Base-by-base conservation (phyloP, 2,888 invertebrate species). In the Oligia fasciuncula region DNA sequence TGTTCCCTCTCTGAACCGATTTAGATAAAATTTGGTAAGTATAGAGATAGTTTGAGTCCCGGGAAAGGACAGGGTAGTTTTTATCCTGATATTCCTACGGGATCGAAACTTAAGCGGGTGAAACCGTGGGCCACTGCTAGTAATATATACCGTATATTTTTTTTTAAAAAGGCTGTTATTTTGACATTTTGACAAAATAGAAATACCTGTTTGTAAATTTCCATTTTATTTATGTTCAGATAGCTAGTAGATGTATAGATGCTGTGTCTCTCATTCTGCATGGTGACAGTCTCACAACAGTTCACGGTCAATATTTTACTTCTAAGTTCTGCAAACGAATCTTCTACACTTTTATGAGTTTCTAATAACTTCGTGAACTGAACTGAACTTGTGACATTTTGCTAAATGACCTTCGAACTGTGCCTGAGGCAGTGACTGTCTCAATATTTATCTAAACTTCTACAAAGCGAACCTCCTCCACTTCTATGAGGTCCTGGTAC, bases 371-470 rank as follows among this genome's bases (percentile, higher is more conserved):
- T 13, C 13, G 29, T 43, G 17, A 9, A 49, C 17, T n/a, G 2
- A 35, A 19, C 35, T 43, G 14, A 70, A 78, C 29, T 51, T 70
- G n/a, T n/a, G 6, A 76, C 35, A n/a, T 72, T 57, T 72, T n/a
- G 29, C 13, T 46, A 49, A 65, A 46, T 54, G 35, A 57, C 46
- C 35, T 35, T 46, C 9, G 43, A 54, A 49, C 29, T 67, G 8
- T 29, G 29, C 9, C 51, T 57, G 46, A 19, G 40, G 29, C 60
- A 51, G 23, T 35, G 40, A 40, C 40, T n/a, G 78, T 49, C 23
- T 49, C 49, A 77, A 77, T 51, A 40, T 78, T 77, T 43, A 68
- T 77, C 29, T 62, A 1, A 79, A 70, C 51, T 62, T 43, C 11
- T 62, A 63, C 35, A 71, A 78, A 79, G 71, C 19, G n/a, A 79